phyloP scores from a whole-genome alignment of 2,888 invertebrate genomes.

The Eretmocerus hayati region DNA sequence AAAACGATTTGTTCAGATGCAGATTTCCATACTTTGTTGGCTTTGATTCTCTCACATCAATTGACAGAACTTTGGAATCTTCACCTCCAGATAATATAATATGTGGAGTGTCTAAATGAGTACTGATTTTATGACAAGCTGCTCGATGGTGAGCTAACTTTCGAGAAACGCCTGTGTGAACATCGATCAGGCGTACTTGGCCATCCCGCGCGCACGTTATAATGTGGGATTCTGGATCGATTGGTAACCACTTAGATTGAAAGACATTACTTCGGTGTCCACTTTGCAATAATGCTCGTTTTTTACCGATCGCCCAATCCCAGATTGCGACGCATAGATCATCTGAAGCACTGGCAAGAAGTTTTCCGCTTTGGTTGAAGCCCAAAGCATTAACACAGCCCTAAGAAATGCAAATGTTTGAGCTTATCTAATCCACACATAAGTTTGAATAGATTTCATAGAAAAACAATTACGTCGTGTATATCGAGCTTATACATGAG shows the following conservation, averaged over 20 bases:
- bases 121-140: constrained; percentile 79
- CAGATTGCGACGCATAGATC: constrained; percentile 80
- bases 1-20: neutral
- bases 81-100: constrained; percentile 80
- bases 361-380: constrained; percentile 71
- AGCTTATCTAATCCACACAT: too few relatives aligned
- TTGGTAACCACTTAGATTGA: constrained; percentile 80
- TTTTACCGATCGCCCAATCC: constrained; percentile 77
- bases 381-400: constrained; percentile 91
- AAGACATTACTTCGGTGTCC: constrained; percentile 86
- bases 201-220: constrained; percentile 87
- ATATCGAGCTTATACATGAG: constrained; percentile 67
- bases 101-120: constrained; percentile 69
- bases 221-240: constrained; percentile 72
- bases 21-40: constrained; percentile 52
- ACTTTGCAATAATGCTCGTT: constrained; percentile 63
- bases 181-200: constrained; percentile 61
- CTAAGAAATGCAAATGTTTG: constrained; percentile 21
- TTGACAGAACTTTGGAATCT: constrained; percentile 73
- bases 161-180: constrained; percentile 49
- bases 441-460: neutral
- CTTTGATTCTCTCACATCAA: constrained; percentile 71
- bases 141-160: constrained; percentile 63
- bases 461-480: constrained; percentile 53
- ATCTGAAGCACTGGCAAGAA: constrained; percentile 85